Evolutionary conservation across 2,113 vertebrate genomes (phyloP).

Genomic region (Alaudala cheleensis): DNA sequence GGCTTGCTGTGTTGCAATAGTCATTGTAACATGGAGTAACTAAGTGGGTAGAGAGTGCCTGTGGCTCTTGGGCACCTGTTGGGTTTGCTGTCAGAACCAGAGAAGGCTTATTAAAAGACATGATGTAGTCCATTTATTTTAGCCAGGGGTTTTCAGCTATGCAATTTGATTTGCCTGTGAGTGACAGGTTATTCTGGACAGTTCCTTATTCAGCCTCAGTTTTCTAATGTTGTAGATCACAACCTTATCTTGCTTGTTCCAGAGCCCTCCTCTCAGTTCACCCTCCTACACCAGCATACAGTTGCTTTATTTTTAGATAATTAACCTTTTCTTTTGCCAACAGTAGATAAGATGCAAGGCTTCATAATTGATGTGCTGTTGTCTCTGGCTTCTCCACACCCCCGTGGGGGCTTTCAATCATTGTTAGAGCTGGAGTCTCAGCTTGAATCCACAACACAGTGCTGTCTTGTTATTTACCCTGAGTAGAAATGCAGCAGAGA

Average conservation of each 20-base stretch:
- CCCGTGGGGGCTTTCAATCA: background rate
- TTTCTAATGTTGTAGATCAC: background rate
- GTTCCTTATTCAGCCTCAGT: background rate
- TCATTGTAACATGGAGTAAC: background rate
- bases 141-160: background rate
- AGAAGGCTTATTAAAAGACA: background rate
- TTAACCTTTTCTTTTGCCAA: conserved; percentile 46
- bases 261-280: background rate
- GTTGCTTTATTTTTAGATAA: conserved; percentile 43
- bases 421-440: background rate
- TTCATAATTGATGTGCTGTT: conserved; percentile 32
- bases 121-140: background rate
- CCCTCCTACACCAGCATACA: background rate
- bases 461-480: conserved; percentile 21
- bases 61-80: background rate
- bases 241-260: background rate
- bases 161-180: conserved; percentile 16
- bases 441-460: background rate
- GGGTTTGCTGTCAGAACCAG: background rate
- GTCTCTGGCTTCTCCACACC: background rate
- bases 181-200: background rate
- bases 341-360: conserved; percentile 7
- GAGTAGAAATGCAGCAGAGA: background rate
- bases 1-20: background rate
- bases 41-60: background rate